Evolutionary conservation across 2,888 invertebrate species (phyloP), one percentile per base, ranked within the genome.

Genomic region (Andrena minutula): DNA sequence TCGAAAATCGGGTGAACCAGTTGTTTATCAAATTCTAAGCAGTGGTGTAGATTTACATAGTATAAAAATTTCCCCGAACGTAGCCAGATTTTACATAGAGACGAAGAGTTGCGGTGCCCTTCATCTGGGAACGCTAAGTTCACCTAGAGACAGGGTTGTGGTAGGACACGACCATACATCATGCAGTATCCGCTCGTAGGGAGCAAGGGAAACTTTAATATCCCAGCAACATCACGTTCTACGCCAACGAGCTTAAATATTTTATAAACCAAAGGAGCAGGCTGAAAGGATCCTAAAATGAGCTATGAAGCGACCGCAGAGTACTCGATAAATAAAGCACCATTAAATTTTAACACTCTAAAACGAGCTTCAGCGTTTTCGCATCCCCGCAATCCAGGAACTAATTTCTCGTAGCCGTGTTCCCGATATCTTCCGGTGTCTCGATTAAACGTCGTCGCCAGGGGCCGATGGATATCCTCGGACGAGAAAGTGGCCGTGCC

Each of bases 191-290:
- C 30, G 12, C n/a, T 16, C 10, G 56, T n/a, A 12, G 26, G 51
- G 49, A 51, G 79, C 35, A 80, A 60, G 26, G 65, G 58, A 60
- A 65, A 60, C 71, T 79, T 71, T 79, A 79, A 79, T 79, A 79
- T 80, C 79, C 65, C 64, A 16, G 49, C 71, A 79, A 70, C 69
- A 79, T 35, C 72, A 70, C 49, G 81, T 79, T 80, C 71, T 80
- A 26, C 51, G 58, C 53, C 56, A 68, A 32, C 78, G 69, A 69
- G 64, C 78, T 53, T 79, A 79, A 79, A 79, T 79, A 79, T 56
- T 28, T 32, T 41, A 61, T 56, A 79, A 69, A 53, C 69, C 30
- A 20, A 63, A 53, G 32, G 78, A 56, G 51, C 60, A 47, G 16
- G 4, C 16, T 41, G 12, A 41, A 61, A 12, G 23, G 23, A 66